phyloP scores from a whole-genome alignment of 2,797 vertebrate species.

The Philypnodon macrostomus region DNA sequence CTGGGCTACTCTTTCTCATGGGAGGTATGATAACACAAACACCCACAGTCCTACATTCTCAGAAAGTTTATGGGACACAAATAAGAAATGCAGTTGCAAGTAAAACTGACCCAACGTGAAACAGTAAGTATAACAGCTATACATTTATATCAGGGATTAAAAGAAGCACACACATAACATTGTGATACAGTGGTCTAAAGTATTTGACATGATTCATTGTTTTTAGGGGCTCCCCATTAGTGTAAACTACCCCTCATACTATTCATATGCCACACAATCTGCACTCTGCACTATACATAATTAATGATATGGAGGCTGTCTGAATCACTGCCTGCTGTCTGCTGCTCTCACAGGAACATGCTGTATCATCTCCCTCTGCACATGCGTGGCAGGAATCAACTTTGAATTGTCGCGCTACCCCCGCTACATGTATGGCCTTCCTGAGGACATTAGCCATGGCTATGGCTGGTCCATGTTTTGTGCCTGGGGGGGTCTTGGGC shows the following conservation, averaged over 20 bases:
- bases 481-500: constrained; percentile 92
- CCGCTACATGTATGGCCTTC: constrained; percentile 89
- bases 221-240: constrained; percentile 7
- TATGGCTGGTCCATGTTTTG: constrained; percentile 98
- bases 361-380: constrained; percentile 94
- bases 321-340: constrained; percentile 32
- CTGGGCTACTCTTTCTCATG: constrained; percentile 95
- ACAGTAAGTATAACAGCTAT: no score
- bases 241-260: constrained; percentile 5
- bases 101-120: no score
- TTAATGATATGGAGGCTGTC: constrained; percentile 21
- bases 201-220: constrained; percentile 4
- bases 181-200: constrained; percentile 3
- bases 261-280: constrained; percentile 2
- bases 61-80: constrained; percentile 29
- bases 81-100: no score
- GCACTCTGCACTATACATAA: constrained; percentile 10
- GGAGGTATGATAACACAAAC: constrained; percentile 81
- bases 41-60: constrained; percentile 25
- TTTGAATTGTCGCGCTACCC: constrained; percentile 92
- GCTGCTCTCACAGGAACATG: constrained; percentile 83
- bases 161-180: not conserved
- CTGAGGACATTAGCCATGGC: constrained; percentile 94
- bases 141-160: constrained; percentile 4
- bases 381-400: constrained; percentile 93